A percentile compares a stretch with the other conserved stretches of the same genome.
Evolutionary conservation across 2,113 vertebrate species (phyloP).

Genomic region (Dipodomys spectabilis): DNA sequence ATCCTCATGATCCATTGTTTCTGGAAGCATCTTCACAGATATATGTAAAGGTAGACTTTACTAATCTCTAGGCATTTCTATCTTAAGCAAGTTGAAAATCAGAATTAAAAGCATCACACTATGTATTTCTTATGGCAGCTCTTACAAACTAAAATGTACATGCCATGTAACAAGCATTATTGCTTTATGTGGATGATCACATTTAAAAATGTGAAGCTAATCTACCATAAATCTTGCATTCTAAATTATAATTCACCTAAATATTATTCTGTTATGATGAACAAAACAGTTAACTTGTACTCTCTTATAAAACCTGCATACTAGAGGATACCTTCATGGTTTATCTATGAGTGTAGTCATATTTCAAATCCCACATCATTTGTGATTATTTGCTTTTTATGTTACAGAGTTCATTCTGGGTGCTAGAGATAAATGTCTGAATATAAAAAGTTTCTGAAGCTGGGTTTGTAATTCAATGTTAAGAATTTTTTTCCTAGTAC

Average conservation of each 20-base stretch:
- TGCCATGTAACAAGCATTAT: too few relatives aligned
- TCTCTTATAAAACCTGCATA: background rate
- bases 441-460: background rate
- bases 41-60: too few relatives aligned
- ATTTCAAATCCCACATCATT: background rate
- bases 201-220: background rate
- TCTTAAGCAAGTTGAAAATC: too few relatives aligned
- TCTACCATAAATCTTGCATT: background rate
- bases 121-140: background rate
- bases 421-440: background rate
- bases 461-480: too few relatives aligned
- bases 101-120: too few relatives aligned
- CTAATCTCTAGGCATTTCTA: too few relatives aligned
- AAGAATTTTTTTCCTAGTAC: too few relatives aligned
- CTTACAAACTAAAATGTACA: background rate
- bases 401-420: background rate
- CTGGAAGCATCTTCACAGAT: too few relatives aligned
- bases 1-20: too few relatives aligned
- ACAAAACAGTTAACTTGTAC: background rate
- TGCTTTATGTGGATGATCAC: background rate
- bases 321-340: background rate
- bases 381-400: background rate
- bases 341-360: background rate
- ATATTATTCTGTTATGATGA: background rate
- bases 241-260: background rate